Percentiles rank a stretch among this genome's conserved stretches.
Conservation (phyloP, 2,797 vertebrate genomes). For the Pteropus rufus region DNA sequence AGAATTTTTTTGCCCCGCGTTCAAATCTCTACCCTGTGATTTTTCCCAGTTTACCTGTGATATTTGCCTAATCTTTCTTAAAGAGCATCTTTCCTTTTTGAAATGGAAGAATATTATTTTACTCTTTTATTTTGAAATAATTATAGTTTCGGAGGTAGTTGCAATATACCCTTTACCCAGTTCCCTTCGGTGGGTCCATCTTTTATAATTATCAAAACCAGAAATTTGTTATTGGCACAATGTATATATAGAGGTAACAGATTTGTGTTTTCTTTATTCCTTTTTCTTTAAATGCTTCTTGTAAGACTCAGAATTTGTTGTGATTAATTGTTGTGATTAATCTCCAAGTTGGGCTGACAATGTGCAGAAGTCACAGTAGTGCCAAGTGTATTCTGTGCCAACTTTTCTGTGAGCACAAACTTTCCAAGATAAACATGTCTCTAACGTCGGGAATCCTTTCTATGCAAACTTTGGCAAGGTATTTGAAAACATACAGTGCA, state of each 20-base stretch:
- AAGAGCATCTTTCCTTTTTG: neutral
- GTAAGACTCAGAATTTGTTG: neutral
- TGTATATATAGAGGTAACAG: neutral
- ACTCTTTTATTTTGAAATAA: neutral
- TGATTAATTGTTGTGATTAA: neutral
- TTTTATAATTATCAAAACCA: neutral
- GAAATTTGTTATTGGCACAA: neutral
- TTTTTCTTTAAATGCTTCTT: neutral
- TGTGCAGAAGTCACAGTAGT: neutral
- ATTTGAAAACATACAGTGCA: neutral
- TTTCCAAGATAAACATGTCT: neutral
- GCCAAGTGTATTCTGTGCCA: neutral
- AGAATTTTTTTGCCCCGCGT: neutral
- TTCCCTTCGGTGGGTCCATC: neutral
- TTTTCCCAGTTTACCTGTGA: neutral
- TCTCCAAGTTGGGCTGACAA: neutral
- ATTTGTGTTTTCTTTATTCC: neutral
- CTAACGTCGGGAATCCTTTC: conserved; percentile 1
- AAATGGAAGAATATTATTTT: neutral
- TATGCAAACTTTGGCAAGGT: neutral
- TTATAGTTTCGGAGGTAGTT: neutral
- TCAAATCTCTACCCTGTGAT: neutral
- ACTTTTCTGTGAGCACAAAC: neutral
- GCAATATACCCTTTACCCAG: neutral
- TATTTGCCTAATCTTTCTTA: neutral